Base-by-base conservation (phyloP, 2,888 invertebrate species). In the Acleris sparsana region DNA sequence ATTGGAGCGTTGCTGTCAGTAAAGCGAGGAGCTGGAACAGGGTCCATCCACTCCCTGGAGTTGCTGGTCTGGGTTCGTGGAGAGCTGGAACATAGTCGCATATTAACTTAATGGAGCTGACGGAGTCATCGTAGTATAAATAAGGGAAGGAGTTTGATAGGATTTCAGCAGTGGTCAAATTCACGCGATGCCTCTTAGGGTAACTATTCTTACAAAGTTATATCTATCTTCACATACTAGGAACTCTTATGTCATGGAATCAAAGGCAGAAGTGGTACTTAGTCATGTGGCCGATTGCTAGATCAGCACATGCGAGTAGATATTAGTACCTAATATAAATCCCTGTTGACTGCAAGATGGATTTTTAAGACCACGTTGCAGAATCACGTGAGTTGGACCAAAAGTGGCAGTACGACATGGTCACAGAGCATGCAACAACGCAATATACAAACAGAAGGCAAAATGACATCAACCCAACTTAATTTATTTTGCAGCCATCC, bases 41-140 rank as follows among this genome's bases (percentile, higher is more conserved):
- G 92, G 92, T 4, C 92, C 92, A 76, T 92, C 92, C 56, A 92
- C 90, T 49, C 92, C 92, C 70, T 89, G 89, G 65, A 91, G 72
- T 71, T 84, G 87, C 73, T 84, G 86, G 55, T 88, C 89, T 7
- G 85, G 85, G 66, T 85, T 89, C 18, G 85, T 75, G 67, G 86
- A 80, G 69, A 90, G 72, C 91, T 92, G 85, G 5, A 85, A 83
- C 39, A 48, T 18, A 53, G 22, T 22, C 18, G 49, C 51, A 25
- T 17, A 22, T 17, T 5, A 43, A 39, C 4, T 39, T 39, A 20
- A 20, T 49, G 49, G 13, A 49, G 9, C 2, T 49, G 9, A 20
- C 2, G 3, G 16, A 17, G 17, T 49, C 20, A 20, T 49, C 9
- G 18, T 49, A 49, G 4, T 1, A 33, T 33, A 33, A 9, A 49